Evolutionary conservation across 2,797 vertebrate species (phyloP).

Genomic region (Muscicapa striata): DNA sequence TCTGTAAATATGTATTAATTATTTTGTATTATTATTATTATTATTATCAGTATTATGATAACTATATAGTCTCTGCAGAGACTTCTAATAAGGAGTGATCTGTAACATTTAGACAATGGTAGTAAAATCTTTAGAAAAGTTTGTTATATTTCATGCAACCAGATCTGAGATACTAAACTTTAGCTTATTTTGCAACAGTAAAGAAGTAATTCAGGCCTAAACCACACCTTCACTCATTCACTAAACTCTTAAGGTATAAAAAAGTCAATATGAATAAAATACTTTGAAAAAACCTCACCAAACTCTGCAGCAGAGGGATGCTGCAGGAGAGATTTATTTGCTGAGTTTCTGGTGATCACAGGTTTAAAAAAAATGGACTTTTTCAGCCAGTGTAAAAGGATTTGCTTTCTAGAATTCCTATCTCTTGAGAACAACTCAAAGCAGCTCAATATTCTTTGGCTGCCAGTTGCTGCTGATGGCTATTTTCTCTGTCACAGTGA

Average conservation of each 20-base stretch:
- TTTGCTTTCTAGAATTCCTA: slow-evolving; percentile 39
- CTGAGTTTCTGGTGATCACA: slow-evolving; percentile 2
- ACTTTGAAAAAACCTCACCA: neutral
- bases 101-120: neutral
- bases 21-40: neutral
- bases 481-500: slow-evolving; percentile 53
- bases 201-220: neutral
- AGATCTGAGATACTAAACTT: neutral
- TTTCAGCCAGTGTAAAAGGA: neutral
- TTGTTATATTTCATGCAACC: neutral
- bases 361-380: neutral
- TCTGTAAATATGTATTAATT: neutral
- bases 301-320: neutral
- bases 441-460: slow-evolving; percentile 57
- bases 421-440: slow-evolving; percentile 48
- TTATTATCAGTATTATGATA: neutral
- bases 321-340: neutral
- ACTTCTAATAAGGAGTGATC: neutral
- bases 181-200: neutral
- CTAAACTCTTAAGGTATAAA: neutral
- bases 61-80: neutral
- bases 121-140: neutral
- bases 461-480: slow-evolving; percentile 41
- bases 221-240: neutral
- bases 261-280: neutral